Evolutionary conservation across 2,888 invertebrate genomes (phyloP).

Genomic region (Orchesella flavescens): DNA sequence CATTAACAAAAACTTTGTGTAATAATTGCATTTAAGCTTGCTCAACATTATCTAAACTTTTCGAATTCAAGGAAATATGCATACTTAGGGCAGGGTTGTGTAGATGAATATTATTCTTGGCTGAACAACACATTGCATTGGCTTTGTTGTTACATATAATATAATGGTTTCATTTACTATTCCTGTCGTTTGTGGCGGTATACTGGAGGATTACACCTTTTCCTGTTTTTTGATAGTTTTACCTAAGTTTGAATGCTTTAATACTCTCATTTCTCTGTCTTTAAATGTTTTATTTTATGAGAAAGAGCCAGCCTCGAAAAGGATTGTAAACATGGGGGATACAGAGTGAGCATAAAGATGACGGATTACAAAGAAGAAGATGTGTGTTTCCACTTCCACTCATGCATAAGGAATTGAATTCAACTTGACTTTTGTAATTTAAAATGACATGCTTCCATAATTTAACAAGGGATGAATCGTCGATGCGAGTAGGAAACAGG

Average conservation of each 20-base stretch:
- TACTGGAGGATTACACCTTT: too few relatives aligned
- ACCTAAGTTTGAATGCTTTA: constrained; percentile 45
- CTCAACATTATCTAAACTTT: constrained; percentile 43
- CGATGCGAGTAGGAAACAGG: neutral
- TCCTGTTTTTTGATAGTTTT: constrained; percentile 3
- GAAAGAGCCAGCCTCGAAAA: constrained; percentile 40
- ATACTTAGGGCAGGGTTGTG: constrained; percentile 17
- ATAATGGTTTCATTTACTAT: too few relatives aligned
- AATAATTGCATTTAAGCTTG: constrained; percentile 57
- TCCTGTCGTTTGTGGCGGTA: neutral
- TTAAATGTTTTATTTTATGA: constrained; percentile 54
- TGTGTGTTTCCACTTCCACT: neutral
- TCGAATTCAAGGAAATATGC: constrained; percentile 36
- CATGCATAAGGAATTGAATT: too few relatives aligned
- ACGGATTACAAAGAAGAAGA: neutral
- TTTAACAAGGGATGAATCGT: neutral
- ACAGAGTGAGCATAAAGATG: neutral
- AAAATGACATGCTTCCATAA: too few relatives aligned
- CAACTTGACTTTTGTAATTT: too few relatives aligned
- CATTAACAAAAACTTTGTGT: constrained; percentile 40
- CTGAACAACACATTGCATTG: neutral
- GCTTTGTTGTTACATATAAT: too few relatives aligned
- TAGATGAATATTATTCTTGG: neutral
- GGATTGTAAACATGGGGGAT: constrained; percentile 38
- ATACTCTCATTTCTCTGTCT: constrained; percentile 45